Evolutionary conservation across 2,797 vertebrate species (phyloP), one percentile per base, ranked within the genome.

Genomic region (Parauchenoglanis ngamensis): DNA sequence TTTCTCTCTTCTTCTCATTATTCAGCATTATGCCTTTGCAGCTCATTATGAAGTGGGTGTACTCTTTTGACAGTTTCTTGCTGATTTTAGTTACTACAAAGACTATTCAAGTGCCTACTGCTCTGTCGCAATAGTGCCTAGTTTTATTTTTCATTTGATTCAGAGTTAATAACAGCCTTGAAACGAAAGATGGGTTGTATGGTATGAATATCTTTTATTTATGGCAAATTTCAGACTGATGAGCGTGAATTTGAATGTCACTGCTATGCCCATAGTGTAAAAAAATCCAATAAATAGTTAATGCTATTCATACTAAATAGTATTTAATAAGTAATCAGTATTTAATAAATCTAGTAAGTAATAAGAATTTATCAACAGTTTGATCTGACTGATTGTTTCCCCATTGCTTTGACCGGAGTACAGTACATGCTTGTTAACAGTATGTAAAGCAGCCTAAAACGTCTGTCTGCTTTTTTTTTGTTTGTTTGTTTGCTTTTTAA

Each of bases 11-110:
- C 91, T 92, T 87, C 92, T 94, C 88, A 92, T 94, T 94, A 92
- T 91, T 93, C 91, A 52, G 91, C 90, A 93, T 87, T 94, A 92
- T 92, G 92, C 92, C 92, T 87, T 88, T 15, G 88, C 88, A 49
- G 89, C 83, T 85, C 75, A 91, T 87, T 90, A 92, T 90, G 92
- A 89, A 90, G 87, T 91, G 93, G 88, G 90, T 83, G 88, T 93
- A 92, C 85, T 86, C 88, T 93, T 91, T 84, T 90, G 92, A 92
- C 90, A 90, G 83, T 91, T 46, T 52, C 90, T 87, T 91, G 91
- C 91, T 94, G 94, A 89, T 88, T 93, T 65, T 85, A 84, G 76
- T 85, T 70, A 83, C 82, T 86, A 91, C 87, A 91, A 86, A 88
- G 87, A 83, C 92, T 89, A 89, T 90, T 89, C 67, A 86, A 31